Base-by-base conservation (phyloP, 2,113 vertebrate genomes). In the Alouatta palliata region DNA sequence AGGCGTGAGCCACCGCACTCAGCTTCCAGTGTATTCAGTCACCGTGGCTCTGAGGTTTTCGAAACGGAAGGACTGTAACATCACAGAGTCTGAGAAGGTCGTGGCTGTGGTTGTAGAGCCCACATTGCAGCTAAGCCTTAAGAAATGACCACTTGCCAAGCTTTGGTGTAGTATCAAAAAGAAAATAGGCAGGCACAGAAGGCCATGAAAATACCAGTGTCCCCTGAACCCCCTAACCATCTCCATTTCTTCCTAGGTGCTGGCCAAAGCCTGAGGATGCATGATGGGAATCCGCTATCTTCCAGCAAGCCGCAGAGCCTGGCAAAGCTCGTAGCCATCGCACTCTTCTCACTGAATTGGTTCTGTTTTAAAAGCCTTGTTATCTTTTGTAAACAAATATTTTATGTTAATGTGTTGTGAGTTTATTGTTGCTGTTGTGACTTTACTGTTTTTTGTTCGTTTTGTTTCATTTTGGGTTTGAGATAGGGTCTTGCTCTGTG, bases 281-380 rank as follows among this genome's bases (percentile, higher is more conserved):
- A 6, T 30, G 27, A 64, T 3, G 61, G 61, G 27, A 64, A 64
- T 6, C 13, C 2, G 1, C 0, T 17, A 5, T 1, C 47, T 21
- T 12, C 85, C 45, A 0, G 40, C 21, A 4, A 30, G 49, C 49
- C 32, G 0, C 45, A 4, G 32, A 32, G 27, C 23, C 35, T 2
- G 2, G 27, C 20, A 1, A 8, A 61, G 19, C 0, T 0, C 21
- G 6, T 2, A 27, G 30, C 27, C 0, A 8, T 1, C 9, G 6
- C 19, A 0, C 9, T 11, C 40, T 45, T 47, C 45, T 21, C 17
- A 2, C 21, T 3, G 21, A n/a, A 17, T 1, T 7, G 21, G 35
- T 49, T 92, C 35, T 43, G 25, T 76, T 68, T n/a, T 10, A 64
- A 77, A 71, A 64, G 19, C 12, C 47, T 7, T 0, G 45, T 40